Evolutionary conservation across 2,113 vertebrate genomes (phyloP).

Genomic region (Trochalopteron elliotii): DNA sequence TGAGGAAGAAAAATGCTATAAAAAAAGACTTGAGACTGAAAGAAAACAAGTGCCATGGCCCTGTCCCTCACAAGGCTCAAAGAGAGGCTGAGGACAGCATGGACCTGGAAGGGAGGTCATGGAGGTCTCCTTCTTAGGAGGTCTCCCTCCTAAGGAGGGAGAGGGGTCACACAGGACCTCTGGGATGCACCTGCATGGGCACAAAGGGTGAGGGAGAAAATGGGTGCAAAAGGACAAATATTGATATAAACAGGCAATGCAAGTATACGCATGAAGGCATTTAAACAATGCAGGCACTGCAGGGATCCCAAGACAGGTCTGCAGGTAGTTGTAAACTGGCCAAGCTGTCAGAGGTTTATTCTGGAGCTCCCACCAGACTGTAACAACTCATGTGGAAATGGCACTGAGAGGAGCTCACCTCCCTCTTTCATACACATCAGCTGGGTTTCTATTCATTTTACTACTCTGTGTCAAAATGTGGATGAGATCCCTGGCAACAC

Average conservation of each 20-base stretch:
- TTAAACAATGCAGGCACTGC: background rate
- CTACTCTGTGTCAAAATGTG: background rate
- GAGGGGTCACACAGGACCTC: background rate
- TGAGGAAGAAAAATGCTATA: background rate
- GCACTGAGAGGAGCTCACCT: background rate
- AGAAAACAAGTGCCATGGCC: background rate
- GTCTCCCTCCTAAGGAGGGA: background rate
- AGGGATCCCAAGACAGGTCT: background rate
- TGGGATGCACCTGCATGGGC: background rate
- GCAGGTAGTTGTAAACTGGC: background rate
- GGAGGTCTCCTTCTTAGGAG: too few species aligned
- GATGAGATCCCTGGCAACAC: background rate
- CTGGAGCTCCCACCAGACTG: background rate
- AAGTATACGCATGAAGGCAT: rapidly evolving
- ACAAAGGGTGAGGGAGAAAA: rapidly evolving
- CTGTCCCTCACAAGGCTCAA: background rate
- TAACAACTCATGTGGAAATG: background rate
- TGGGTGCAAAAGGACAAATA: background rate
- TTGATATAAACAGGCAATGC: background rate
- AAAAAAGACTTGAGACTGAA: background rate
- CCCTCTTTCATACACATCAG: background rate
- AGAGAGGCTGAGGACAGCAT: background rate
- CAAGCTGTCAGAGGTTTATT: background rate
- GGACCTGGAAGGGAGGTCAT: background rate
- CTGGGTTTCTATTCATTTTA: background rate